Evolutionary conservation across 1,140 invertebrate genomes (phyloP).

Genomic region (Ceratina japonica): DNA sequence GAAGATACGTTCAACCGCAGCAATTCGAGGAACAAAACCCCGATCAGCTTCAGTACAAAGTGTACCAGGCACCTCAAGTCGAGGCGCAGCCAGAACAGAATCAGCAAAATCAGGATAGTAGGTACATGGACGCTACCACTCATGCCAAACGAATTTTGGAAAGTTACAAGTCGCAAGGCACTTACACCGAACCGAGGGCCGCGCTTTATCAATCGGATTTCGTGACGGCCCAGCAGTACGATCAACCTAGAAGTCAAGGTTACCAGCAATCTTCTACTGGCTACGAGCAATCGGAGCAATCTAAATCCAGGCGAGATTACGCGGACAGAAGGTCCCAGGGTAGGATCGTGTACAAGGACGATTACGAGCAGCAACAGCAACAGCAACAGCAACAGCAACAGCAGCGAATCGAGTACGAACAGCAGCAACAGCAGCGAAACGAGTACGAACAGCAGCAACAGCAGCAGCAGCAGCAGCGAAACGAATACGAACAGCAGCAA

Average conservation of each 20-base stretch:
- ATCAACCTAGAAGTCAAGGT: slow-evolving; percentile 2
- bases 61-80: not conserved
- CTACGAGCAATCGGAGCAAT: slow-evolving; percentile 28
- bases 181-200: slow-evolving; percentile 71
- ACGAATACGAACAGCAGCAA: slow-evolving; percentile 7
- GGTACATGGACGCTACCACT: slow-evolving; percentile 65
- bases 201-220: slow-evolving; percentile 65
- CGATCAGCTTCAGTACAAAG: slow-evolving; percentile 4
- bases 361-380: slow-evolving; percentile 48
- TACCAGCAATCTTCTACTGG: slow-evolving; percentile 21
- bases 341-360: slow-evolving; percentile 54
- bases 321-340: slow-evolving; percentile 19
- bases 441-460: slow-evolving; percentile 52
- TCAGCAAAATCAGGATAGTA: slow-evolving; percentile 62
- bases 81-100: slow-evolving; percentile 4
- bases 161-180: slow-evolving; percentile 67
- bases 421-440: slow-evolving; percentile 22
- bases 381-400: not conserved
- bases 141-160: slow-evolving; percentile 70
- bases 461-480: slow-evolving; percentile 6
- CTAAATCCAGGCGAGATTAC: slow-evolving; percentile 28
- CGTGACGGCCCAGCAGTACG: slow-evolving; percentile 21
- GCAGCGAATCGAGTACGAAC: not conserved
- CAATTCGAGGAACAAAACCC: not conserved
- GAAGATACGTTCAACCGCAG: slow-evolving; percentile 13